Evolutionary conservation across 2,888 invertebrate genomes (phyloP).

Genomic region (Scrobipalpa costella): DNA sequence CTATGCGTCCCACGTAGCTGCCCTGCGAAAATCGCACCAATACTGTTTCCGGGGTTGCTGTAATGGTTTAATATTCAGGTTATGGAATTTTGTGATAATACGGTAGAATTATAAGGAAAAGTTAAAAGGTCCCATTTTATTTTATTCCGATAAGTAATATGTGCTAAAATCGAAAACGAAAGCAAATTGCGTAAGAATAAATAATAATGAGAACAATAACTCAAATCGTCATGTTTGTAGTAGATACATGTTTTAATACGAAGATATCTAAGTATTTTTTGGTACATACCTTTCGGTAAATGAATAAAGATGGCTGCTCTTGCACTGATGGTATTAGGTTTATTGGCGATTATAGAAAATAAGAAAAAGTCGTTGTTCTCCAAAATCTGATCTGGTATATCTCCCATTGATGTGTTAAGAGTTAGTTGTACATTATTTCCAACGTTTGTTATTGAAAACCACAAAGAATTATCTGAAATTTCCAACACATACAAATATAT

Average conservation of each 20-base stretch:
- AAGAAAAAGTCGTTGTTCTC: slow-evolving; percentile 42
- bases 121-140: no score
- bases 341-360: slow-evolving; percentile 44
- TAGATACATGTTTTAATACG: no score
- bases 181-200: no score
- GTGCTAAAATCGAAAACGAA: no score
- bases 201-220: no score
- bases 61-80: slow-evolving; percentile 13
- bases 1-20: slow-evolving; percentile 38
- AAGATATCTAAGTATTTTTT: no score
- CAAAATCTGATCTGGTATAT: slow-evolving; percentile 39
- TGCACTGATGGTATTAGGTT: slow-evolving; percentile 36
- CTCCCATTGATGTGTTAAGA: slow-evolving; percentile 28
- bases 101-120: no score
- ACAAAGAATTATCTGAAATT: slow-evolving; percentile 39
- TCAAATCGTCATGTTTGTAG: no score
- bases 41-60: slow-evolving; percentile 32
- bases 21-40: slow-evolving; percentile 34
- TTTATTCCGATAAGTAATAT: no score
- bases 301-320: slow-evolving; percentile 46
- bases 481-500: no score
- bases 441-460: slow-evolving; percentile 36
- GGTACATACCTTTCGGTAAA: slow-evolving; percentile 45
- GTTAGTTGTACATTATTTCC: not conserved
- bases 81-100: not conserved